Evolutionary conservation across 2,797 vertebrate genomes (phyloP).

Genomic region (Malacoraja senta): DNA sequence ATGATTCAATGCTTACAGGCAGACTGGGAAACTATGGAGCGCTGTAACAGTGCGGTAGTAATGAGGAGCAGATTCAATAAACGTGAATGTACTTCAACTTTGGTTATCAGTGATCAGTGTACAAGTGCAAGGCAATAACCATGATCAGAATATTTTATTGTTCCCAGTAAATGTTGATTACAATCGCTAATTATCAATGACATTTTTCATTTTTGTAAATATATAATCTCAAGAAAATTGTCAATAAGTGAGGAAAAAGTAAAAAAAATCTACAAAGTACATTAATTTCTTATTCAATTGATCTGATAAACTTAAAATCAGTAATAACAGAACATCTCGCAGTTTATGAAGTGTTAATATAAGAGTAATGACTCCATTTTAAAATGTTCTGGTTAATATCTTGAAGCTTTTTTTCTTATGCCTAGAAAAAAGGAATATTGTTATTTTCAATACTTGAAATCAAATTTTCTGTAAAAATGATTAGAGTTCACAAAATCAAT

Average conservation of each 20-base stretch:
- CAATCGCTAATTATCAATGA: neutral
- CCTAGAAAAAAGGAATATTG: conserved; percentile 2
- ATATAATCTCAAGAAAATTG: neutral
- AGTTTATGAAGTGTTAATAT: neutral
- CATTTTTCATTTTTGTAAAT: neutral
- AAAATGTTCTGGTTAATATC: conserved; percentile 18
- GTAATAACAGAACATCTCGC: neutral
- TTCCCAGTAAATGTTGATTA: neutral
- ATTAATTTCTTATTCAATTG: neutral
- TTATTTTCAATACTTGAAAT: conserved; percentile 9
- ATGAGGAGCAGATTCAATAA: neutral
- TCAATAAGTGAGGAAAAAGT: neutral
- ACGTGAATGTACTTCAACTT: neutral
- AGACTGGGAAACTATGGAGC: neutral
- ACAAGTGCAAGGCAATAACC: neutral
- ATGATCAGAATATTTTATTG: conserved; percentile 7
- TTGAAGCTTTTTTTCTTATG: neutral
- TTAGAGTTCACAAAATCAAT: neutral
- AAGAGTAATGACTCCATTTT: neutral
- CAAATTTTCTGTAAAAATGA: neutral
- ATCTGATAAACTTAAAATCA: neutral
- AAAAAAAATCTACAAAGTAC: neutral
- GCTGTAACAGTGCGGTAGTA: neutral
- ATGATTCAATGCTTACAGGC: neutral
- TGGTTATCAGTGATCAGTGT: neutral